Conservation (phyloP, 1,140 invertebrate genomes). For the Diplogasteroides magnus region DNA sequence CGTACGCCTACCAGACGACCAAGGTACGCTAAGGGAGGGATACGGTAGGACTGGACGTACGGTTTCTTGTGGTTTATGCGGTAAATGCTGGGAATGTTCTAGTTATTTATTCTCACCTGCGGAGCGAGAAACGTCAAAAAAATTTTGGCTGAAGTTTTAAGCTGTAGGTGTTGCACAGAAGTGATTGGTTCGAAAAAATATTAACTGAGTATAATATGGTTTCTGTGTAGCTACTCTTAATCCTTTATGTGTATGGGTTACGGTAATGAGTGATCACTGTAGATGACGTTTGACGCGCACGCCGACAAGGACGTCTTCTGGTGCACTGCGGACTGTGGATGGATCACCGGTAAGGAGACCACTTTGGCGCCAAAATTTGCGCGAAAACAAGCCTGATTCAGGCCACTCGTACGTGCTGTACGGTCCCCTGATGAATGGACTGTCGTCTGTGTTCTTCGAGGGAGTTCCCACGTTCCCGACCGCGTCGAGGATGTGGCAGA, state of each 20-base stretch:
- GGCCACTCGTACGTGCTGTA: conserved; percentile 87
- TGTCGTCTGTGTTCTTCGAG: conserved; percentile 90
- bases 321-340: conserved; percentile 97
- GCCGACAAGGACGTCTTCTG: conserved; percentile 79
- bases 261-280: background rate
- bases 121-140: too few species aligned
- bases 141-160: too few species aligned
- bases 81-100: too few species aligned
- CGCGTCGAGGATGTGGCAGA: conserved; percentile 76
- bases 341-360: conserved; percentile 70
- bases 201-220: too few species aligned
- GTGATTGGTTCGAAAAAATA: too few species aligned
- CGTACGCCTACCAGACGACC: conserved; percentile 67
- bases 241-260: conserved; percentile 61
- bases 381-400: conserved; percentile 1
- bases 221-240: conserved; percentile 71
- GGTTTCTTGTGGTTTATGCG: background rate
- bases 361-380: background rate
- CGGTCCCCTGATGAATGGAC: conserved; percentile 84
- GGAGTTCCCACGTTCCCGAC: conserved; percentile 74
- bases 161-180: too few species aligned
- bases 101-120: too few species aligned
- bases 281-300: conserved; percentile 86
- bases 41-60: background rate
- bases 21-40: conserved; percentile 8